These are phyloP conservation scores for Brachionus koreanus DNA, from an alignment of 1,140 invertebrate genomes.

Conservation along the genomic window DNA sequence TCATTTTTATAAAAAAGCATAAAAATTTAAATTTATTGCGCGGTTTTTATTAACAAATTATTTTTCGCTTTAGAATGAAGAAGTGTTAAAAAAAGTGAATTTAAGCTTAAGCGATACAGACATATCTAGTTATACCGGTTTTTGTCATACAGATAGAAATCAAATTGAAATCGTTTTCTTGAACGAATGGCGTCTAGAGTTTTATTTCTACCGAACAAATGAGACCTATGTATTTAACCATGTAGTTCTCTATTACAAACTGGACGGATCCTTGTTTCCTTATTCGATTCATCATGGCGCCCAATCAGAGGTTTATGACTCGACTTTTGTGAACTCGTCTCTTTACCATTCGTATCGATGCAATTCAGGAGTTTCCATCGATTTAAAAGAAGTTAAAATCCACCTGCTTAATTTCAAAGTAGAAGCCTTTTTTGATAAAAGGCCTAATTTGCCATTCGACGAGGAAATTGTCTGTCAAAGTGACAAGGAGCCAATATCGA, in stretches of 20 bases:
- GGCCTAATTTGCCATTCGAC: conserved; percentile 41
- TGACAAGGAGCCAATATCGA: neutral
- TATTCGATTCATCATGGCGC: conserved; percentile 10
- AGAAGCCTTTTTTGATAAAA: conserved; percentile 28
- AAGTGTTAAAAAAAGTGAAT: conserved; percentile 1
- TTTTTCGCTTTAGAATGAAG: neutral
- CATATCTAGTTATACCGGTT: neutral
- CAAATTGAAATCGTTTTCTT: conserved; percentile 5
- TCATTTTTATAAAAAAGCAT: neutral
- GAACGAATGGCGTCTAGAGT: conserved; percentile 32
- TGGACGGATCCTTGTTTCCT: neutral
- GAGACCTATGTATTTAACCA: conserved; percentile 17
- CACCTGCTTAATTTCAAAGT: neutral
- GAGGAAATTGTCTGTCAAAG: neutral
- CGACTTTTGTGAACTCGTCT: neutral
- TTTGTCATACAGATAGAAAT: neutral
- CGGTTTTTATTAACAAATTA: neutral
- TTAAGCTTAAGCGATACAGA: neutral
- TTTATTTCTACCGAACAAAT: conserved; percentile 33
- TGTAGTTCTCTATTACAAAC: conserved; percentile 36
- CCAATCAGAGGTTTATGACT: conserved; percentile 31
- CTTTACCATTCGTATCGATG: conserved; percentile 4
- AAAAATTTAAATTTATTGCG: neutral
- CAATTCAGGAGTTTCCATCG: neutral
- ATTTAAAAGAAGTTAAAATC: conserved; percentile 9